These are phyloP conservation scores for Prosapia bicincta DNA, from an alignment of 2,888 invertebrate genomes.

Conservation along the genomic window DNA sequence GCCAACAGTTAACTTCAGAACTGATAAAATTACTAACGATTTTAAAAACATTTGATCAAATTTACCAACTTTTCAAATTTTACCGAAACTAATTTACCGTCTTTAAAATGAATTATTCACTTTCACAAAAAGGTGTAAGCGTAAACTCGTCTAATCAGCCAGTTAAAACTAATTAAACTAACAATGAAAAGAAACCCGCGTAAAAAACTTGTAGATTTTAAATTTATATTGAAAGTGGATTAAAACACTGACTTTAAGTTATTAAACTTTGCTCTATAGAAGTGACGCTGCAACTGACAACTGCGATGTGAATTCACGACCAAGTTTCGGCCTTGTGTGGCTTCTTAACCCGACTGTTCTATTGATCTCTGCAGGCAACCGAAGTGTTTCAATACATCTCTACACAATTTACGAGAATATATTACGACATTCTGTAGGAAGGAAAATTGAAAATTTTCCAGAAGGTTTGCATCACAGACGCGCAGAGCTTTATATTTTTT, in stretches of 20 bases:
- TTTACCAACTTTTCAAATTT: too few relatives aligned
- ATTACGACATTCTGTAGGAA: too few relatives aligned
- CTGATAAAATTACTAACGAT: background rate
- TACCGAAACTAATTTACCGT: too few relatives aligned
- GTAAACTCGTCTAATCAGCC: background rate
- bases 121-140: background rate
- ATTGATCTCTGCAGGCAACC: background rate
- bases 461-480: too few relatives aligned
- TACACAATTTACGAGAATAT: too few relatives aligned
- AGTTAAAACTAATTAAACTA: background rate
- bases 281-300: background rate
- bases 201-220: background rate
- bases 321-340: background rate
- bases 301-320: background rate
- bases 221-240: background rate
- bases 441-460: too few relatives aligned
- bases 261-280: background rate
- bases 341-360: background rate
- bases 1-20: background rate
- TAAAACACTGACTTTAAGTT: background rate
- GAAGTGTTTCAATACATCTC: too few relatives aligned
- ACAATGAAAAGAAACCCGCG: background rate
- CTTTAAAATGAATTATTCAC: background rate
- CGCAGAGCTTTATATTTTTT: too few relatives aligned
- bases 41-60: background rate